A percentile compares a stretch with the other conserved stretches of the same genome.
phyloP scores from a whole-genome alignment of 2,113 vertebrate genomes.

The Odontophorus gujanensis region DNA sequence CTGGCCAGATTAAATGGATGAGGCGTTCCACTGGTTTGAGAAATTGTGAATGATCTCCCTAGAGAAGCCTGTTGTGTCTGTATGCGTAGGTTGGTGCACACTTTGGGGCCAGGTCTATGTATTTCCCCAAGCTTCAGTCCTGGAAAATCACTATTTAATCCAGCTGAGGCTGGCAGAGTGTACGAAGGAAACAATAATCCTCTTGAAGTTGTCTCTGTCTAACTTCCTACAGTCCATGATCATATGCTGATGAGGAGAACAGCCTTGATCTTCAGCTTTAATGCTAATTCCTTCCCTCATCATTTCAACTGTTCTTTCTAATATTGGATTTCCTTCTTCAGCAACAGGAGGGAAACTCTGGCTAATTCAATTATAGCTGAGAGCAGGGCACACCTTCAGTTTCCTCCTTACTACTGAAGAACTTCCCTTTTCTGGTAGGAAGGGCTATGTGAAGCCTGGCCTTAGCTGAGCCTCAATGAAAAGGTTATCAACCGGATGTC shows the following conservation, averaged over 20 bases:
- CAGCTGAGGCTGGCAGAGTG: background rate
- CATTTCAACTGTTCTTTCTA: background rate
- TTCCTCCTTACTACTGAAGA: background rate
- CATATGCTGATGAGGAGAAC: background rate
- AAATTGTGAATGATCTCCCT: background rate
- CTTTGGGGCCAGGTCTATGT: background rate
- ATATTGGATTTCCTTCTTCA: background rate
- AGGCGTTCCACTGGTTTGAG: background rate
- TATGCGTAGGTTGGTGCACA: background rate
- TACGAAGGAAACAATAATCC: background rate
- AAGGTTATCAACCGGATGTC: background rate
- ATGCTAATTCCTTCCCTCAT: background rate
- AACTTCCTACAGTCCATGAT: background rate
- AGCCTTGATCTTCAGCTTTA: background rate
- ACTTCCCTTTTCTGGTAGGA: background rate
- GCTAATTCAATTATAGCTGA: background rate
- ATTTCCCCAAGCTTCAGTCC: background rate
- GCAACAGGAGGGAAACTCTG: background rate
- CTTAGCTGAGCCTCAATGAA: background rate
- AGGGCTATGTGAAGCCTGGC: background rate
- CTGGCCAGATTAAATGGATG: background rate
- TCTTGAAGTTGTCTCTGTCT: background rate
- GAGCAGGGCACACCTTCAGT: background rate
- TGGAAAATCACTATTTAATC: background rate
- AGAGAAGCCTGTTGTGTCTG: background rate